Percentiles rank a stretch among this genome's conserved stretches.
phyloP scores from a whole-genome alignment of 1,140 invertebrate species.

The roundworm (Caenorhabditis elegans) region DNA sequence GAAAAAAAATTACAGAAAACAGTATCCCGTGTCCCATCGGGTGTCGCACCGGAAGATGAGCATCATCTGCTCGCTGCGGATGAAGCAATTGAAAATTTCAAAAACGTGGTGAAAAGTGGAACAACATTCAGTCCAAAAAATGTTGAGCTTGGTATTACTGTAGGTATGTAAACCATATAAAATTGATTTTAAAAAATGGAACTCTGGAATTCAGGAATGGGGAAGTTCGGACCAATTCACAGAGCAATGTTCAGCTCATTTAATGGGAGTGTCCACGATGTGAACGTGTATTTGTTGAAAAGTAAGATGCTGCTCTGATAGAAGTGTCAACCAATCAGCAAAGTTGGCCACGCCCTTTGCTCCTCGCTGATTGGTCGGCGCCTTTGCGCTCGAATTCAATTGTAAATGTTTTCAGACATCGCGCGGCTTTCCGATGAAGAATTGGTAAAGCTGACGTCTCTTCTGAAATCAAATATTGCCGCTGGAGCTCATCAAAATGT shows the following conservation, averaged over 20 bases:
- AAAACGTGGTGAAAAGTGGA: not conserved
- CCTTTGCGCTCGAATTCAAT: no score
- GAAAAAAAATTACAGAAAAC: not conserved
- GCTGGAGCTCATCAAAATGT: slow-evolving; percentile 14
- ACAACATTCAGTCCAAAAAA: not conserved
- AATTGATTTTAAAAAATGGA: no score
- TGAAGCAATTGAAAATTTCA: not conserved
- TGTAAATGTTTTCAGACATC: not conserved
- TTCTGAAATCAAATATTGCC: slow-evolving; percentile 9
- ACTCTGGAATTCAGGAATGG: not conserved
- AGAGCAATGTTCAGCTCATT: slow-evolving; percentile 11
- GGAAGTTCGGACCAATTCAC: not conserved
- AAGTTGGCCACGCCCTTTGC: no score
- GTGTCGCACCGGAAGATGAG: not conserved
- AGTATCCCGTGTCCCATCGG: not conserved
- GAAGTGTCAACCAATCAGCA: no score
- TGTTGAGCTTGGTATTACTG: not conserved
- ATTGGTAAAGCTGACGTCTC: not conserved
- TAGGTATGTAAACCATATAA: not conserved
- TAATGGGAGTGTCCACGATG: slow-evolving; percentile 12
- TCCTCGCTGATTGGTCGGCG: no score
- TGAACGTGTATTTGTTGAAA: slow-evolving; percentile 7
- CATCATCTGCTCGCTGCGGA: not conserved
- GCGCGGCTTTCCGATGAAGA: not conserved
- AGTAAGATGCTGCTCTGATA: not conserved